These are phyloP conservation scores for Zaprionus lineosus DNA, from an alignment of 2,888 invertebrate genomes.

Conservation along the genomic window DNA sequence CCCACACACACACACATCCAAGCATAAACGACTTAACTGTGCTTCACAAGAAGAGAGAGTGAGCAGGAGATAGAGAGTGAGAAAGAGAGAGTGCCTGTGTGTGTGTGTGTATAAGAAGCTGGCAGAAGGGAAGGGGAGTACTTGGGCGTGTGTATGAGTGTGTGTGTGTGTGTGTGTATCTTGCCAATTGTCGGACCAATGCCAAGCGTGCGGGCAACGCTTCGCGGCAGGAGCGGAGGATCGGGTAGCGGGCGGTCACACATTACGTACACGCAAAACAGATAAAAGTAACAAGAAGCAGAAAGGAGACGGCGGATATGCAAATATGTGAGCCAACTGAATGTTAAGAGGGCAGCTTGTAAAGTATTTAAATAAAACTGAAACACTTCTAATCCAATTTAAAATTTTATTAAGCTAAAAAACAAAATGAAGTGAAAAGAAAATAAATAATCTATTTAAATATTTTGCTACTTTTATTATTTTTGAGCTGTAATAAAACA, in stretches of 20 bases:
- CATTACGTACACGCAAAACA: conserved; percentile 67
- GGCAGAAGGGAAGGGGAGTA: no score
- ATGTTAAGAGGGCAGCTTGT: conserved; percentile 12
- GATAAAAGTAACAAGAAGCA: conserved; percentile 74
- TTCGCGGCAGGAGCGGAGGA: no score
- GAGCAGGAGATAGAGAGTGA: not conserved
- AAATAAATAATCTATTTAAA: no score
- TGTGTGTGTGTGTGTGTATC: conserved; percentile 22
- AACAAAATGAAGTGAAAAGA: no score
- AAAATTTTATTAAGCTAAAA: no score
- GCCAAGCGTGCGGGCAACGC: conserved; percentile 16
- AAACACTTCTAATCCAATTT: no score
- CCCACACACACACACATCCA: not conserved
- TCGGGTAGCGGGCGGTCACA: conserved; percentile 29
- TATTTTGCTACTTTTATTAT: no score
- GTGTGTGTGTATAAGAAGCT: conserved; percentile 27
- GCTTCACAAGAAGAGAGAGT: not conserved
- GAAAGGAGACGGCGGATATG: conserved; percentile 26
- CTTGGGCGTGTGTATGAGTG: conserved; percentile 8
- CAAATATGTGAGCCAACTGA: conserved; percentile 14
- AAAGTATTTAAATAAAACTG: not conserved
- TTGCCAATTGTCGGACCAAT: conserved; percentile 40
- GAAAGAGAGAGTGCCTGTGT: not conserved
- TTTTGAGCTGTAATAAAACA: no score
- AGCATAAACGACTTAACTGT: not conserved